These are phyloP conservation scores for Platichthys stellatus DNA, from an alignment of 2,113 vertebrate species.

Conservation along the genomic window DNA sequence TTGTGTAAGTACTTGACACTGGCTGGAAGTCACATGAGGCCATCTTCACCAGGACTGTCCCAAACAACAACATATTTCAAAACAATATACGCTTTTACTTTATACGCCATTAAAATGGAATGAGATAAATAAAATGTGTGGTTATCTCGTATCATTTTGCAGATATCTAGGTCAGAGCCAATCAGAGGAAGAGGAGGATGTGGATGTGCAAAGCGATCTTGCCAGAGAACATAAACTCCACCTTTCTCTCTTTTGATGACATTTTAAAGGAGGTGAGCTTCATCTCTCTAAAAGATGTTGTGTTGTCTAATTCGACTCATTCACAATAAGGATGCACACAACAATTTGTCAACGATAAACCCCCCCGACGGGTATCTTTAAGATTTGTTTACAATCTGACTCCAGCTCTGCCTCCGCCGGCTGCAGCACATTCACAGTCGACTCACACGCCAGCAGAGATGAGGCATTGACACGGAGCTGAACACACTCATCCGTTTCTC, in stretches of 20 bases:
- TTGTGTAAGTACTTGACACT: too few relatives aligned
- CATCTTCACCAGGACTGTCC: too few relatives aligned
- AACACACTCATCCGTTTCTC: slow-evolving; percentile 23
- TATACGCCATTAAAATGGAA: too few relatives aligned
- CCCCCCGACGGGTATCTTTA: neutral
- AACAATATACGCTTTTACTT: too few relatives aligned
- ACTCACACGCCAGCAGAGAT: neutral
- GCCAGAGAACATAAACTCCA: neutral
- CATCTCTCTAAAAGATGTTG: too few relatives aligned
- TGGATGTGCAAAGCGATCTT: too few relatives aligned
- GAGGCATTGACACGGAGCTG: neutral
- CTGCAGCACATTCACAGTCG: neutral
- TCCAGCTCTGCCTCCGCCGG: neutral
- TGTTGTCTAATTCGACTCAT: neutral
- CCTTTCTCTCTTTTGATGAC: neutral
- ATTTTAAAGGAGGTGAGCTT: neutral
- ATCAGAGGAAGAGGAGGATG: too few relatives aligned
- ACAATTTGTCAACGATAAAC: neutral
- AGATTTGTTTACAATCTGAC: neutral
- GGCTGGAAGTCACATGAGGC: too few relatives aligned
- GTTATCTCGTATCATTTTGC: too few relatives aligned
- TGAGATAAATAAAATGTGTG: too few relatives aligned
- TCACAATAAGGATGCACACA: neutral
- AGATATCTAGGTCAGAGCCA: too few relatives aligned
- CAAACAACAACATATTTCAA: too few relatives aligned